Conservation (phyloP, 2,888 invertebrate genomes). For the Thereva nobilitata region DNA sequence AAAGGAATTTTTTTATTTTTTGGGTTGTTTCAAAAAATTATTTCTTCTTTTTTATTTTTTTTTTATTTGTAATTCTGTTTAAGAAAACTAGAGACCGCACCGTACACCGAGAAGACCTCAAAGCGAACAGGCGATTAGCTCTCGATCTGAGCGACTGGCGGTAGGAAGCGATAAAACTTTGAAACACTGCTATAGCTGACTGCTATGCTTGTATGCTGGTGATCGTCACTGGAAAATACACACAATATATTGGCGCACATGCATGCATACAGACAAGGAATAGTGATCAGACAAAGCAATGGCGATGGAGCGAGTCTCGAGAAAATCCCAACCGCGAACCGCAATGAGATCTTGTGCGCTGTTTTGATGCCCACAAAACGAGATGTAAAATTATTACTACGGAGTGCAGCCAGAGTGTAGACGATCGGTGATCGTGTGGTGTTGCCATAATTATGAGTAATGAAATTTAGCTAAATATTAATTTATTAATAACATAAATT, state of each 20-base stretch:
- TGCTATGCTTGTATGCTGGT: neutral
- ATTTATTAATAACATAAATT: too few species aligned
- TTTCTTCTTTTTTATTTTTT: neutral
- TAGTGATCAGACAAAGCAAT: too few species aligned
- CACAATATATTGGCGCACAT: too few species aligned
- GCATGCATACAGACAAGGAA: too few species aligned
- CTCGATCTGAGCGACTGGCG: conserved; percentile 31
- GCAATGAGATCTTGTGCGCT: too few species aligned
- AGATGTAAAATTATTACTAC: neutral
- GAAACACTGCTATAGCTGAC: neutral
- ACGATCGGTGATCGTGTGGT: conserved; percentile 5
- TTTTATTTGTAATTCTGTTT: neutral
- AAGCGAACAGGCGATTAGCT: conserved; percentile 25
- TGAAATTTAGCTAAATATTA: neutral
- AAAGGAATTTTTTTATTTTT: too few species aligned
- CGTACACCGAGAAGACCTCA: conserved; percentile 24
- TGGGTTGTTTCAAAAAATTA: too few species aligned
- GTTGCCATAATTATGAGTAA: conserved; percentile 13
- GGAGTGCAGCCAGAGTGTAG: conserved; percentile 7
- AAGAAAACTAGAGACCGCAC: conserved; percentile 22
- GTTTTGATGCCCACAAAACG: too few species aligned
- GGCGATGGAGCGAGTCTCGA: too few species aligned
- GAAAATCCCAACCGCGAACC: too few species aligned
- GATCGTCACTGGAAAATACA: too few species aligned
- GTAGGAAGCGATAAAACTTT: conserved; percentile 20